Evolutionary conservation across 1,140 invertebrate genomes (phyloP).

Genomic region (Antheraea pernyi): DNA sequence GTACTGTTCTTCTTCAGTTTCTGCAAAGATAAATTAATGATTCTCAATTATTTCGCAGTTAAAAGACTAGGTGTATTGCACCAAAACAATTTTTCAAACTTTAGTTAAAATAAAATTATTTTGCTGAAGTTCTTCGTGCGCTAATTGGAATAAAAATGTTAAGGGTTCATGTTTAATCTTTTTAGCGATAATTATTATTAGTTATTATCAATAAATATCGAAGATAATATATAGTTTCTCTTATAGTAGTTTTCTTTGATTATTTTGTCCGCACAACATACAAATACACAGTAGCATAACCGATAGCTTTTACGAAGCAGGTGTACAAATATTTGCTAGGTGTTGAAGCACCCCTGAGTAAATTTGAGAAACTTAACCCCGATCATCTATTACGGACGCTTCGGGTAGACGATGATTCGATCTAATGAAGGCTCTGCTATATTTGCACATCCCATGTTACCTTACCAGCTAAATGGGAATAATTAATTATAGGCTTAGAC

Average conservation of each 20-base stretch:
- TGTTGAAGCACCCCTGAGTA: background rate
- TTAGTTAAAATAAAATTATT: no score
- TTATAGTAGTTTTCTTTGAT: background rate
- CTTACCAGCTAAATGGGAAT: slow-evolving; percentile 36
- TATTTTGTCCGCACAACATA: background rate
- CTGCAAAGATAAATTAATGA: no score
- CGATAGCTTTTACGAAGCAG: background rate
- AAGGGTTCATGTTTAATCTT: no score
- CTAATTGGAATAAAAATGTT: no score
- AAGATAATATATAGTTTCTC: no score
- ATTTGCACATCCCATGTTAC: slow-evolving; percentile 32
- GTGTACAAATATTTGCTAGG: slow-evolving; percentile 1
- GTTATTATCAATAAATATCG: no score
- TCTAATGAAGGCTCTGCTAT: slow-evolving; percentile 14
- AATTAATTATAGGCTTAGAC: slow-evolving; percentile 25
- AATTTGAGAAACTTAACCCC: slow-evolving; percentile 27
- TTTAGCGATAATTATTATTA: no score
- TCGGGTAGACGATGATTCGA: slow-evolving; percentile 22
- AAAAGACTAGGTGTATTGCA: no score
- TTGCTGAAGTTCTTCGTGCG: no score
- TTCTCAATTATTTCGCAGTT: no score
- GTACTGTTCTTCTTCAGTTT: no score
- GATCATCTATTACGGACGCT: slow-evolving; percentile 32
- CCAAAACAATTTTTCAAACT: no score
- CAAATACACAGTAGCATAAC: background rate